phyloP scores from a whole-genome alignment of 2,797 vertebrate genomes.

The Amblyraja radiata region DNA sequence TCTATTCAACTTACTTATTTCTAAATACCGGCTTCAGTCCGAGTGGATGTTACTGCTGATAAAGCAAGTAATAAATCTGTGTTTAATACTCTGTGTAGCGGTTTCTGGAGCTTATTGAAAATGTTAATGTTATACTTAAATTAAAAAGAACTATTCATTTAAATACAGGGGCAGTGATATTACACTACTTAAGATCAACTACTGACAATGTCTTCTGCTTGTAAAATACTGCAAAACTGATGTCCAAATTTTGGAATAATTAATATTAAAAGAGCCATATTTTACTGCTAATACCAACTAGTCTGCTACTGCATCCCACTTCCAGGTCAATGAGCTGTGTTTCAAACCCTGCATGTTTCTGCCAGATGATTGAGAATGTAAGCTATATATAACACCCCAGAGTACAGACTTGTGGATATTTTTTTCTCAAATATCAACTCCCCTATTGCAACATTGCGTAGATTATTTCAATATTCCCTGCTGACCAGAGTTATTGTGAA shows the following conservation, averaged over 20 bases:
- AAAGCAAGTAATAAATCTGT: neutral
- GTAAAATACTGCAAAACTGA: neutral
- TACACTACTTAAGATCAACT: neutral
- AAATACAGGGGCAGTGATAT: neutral
- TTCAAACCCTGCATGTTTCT: neutral
- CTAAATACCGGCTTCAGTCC: neutral
- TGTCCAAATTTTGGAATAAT: neutral
- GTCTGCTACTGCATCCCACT: neutral
- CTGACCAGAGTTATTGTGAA: neutral
- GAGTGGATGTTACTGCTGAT: neutral
- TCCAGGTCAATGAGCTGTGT: neutral
- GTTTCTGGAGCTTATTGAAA: neutral
- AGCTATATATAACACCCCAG: neutral
- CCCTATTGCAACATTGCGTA: neutral
- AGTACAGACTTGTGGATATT: neutral
- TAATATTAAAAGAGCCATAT: neutral
- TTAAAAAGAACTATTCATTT: too few species aligned
- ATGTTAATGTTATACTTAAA: neutral
- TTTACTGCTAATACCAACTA: neutral
- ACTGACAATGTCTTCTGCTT: neutral
- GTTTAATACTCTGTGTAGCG: neutral
- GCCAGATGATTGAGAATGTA: neutral
- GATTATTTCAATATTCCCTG: neutral
- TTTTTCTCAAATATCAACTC: neutral
- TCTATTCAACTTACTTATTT: neutral